Percentiles rank a stretch among this genome's conserved stretches.
Conservation (phyloP, 2,888 invertebrate species). For the Furcula furcula region DNA sequence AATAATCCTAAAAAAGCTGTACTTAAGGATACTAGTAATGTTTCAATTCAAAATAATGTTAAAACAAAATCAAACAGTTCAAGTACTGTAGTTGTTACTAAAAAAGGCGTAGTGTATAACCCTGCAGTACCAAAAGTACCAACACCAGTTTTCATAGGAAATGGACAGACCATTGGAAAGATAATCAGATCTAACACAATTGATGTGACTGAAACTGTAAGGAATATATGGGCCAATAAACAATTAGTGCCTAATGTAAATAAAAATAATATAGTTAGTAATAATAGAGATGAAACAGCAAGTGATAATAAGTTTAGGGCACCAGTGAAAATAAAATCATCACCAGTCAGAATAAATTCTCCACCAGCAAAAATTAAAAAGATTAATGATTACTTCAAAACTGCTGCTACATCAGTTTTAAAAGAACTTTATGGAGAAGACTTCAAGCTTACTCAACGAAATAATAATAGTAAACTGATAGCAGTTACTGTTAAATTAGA, state of each 20-base stretch:
- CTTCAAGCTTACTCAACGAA: slow-evolving; percentile 45
- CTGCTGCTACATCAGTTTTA: slow-evolving; percentile 45
- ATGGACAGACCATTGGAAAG: slow-evolving; percentile 30
- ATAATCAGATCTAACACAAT: slow-evolving; percentile 21
- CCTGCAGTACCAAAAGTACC: slow-evolving; percentile 22
- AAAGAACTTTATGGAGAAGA: slow-evolving; percentile 70
- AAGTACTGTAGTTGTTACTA: slow-evolving; percentile 32
- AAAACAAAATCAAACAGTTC: slow-evolving; percentile 35
- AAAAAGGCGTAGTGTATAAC: slow-evolving; percentile 37
- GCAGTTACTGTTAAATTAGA: slow-evolving; percentile 31
- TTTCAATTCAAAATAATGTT: slow-evolving; percentile 18
- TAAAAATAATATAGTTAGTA: slow-evolving; percentile 4
- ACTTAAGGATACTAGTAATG: slow-evolving; percentile 34
- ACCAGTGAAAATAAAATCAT: too few species aligned
- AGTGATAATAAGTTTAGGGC: too few species aligned
- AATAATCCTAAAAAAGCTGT: slow-evolving; percentile 19
- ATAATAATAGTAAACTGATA: slow-evolving; percentile 40
- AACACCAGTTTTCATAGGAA: slow-evolving; percentile 32
- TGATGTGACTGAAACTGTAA: slow-evolving; percentile 36
- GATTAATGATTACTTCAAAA: slow-evolving; percentile 67
- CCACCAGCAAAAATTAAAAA: slow-evolving; percentile 62
- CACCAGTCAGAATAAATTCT: slow-evolving; percentile 20
- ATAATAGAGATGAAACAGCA: too few species aligned
- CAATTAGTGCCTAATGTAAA: slow-evolving; percentile 20
- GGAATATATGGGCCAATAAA: slow-evolving; percentile 48